Evolutionary conservation across 2,797 vertebrate species (phyloP), one percentile per base, ranked within the genome.

Genomic region (Pteropus rufus): DNA sequence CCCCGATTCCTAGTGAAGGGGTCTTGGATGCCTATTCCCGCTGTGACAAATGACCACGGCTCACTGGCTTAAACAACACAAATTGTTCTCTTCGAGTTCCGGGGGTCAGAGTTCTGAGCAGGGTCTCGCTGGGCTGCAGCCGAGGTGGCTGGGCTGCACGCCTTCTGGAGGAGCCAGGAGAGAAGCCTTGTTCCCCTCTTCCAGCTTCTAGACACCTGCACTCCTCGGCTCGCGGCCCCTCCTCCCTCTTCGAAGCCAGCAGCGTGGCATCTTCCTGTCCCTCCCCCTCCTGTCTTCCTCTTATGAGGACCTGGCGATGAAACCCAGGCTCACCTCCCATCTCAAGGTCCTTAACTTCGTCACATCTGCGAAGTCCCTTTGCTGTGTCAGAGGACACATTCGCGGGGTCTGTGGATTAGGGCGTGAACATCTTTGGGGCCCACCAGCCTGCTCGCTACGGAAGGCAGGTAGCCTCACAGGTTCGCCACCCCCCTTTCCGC

Each of bases 251-350:
- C 36, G 36, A 29, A 54, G 54, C 73, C 73, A 29, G 36, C 14
- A 1, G 5, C 1, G 0, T 16, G 7, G 44, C 6, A 3, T 7
- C 80, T 24, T 7, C 14, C 0, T 0, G 0, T 10, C 6, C 16
- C 54, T 39, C 23, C 2, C 54, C n/a, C 29, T 18, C 31, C 4
- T 29, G 6, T 7, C 29, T 16, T 24, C 26, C 18, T 16, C 29
- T 15, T 2, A 29, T 1, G 8, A 11, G 31, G 39, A 10, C 7
- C 34, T 41, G 19, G 52, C 34, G 83, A 49, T 9, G 39, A 18
- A 24, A 16, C 60, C 46, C 62, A 46, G 49, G 73, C 26, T 62
- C 18, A 1, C 1, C 8, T 44, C 36, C 12, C 21, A 1, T 5
- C 62, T 76, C 29, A 1, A 34, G 56, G 56, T 24, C 11, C 56